Conservation (phyloP, 2,113 vertebrate genomes). For the Irena cyanogastra region DNA sequence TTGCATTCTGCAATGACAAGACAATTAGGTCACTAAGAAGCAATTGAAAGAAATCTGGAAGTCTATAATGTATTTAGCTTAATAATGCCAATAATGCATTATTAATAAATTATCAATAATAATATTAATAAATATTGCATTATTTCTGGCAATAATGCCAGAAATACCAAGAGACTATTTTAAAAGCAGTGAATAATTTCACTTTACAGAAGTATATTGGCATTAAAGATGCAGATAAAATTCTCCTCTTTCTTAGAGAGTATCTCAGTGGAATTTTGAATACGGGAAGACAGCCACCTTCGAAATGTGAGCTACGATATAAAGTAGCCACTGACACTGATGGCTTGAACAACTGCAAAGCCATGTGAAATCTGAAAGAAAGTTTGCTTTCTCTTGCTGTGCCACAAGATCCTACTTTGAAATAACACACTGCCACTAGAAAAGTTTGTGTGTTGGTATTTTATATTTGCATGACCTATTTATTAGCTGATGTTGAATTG, state of each 20-base stretch:
- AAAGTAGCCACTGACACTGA: constrained; percentile 56
- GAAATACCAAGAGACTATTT: background rate
- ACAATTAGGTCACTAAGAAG: background rate
- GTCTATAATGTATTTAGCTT: background rate
- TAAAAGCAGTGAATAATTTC: background rate
- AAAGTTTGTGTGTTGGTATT: background rate
- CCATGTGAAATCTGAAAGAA: constrained; percentile 24
- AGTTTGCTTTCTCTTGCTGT: background rate
- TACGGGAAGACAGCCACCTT: background rate
- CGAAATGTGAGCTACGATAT: constrained; percentile 61
- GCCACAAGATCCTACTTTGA: background rate
- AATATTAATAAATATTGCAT: background rate
- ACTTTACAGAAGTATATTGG: background rate
- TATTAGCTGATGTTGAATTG: background rate
- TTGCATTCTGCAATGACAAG: background rate
- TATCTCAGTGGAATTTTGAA: constrained; percentile 26
- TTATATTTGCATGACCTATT: background rate
- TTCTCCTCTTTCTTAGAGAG: constrained; percentile 21
- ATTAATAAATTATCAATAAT: background rate
- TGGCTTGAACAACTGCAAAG: constrained; percentile 69
- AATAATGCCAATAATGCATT: background rate
- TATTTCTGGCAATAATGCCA: background rate
- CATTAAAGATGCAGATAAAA: background rate
- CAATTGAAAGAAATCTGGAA: background rate
- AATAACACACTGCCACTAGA: background rate